phyloP scores from a whole-genome alignment of 2,888 invertebrate genomes.

The Sympetrum striolatum region DNA sequence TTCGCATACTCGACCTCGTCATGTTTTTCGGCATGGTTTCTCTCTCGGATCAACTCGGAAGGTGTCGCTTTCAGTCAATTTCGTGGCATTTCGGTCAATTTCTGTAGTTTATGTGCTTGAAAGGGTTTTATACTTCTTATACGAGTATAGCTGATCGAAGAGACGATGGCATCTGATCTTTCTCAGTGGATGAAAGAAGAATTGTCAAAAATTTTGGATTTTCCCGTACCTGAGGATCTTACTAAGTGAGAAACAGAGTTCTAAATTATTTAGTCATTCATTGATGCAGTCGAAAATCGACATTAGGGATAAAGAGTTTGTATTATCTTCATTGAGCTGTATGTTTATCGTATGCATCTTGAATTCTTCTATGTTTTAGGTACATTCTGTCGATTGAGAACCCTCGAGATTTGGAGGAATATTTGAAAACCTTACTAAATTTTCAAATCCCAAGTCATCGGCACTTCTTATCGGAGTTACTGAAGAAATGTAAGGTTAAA shows the following conservation, averaged over 20 bases:
- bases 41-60: too few relatives aligned
- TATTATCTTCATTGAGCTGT: not conserved
- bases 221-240: conserved; percentile 63
- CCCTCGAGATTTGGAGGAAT: conserved; percentile 76
- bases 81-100: too few relatives aligned
- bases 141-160: too few relatives aligned
- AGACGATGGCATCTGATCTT: conserved; percentile 3
- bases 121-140: too few relatives aligned
- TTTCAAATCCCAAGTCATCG: conserved; percentile 71
- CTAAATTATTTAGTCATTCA: not conserved
- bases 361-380: conserved; percentile 59
- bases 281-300: not conserved
- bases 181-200: conserved; percentile 69
- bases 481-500: conserved; percentile 48
- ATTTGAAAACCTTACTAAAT: conserved; percentile 77
- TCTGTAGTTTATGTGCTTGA: too few relatives aligned
- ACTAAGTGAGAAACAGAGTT: not conserved
- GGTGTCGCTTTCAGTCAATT: too few relatives aligned
- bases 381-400: conserved; percentile 76
- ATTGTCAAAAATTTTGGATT: conserved; percentile 70
- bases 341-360: too few relatives aligned
- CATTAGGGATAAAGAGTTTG: not conserved
- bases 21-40: too few relatives aligned
- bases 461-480: conserved; percentile 69
- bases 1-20: too few relatives aligned